Evolutionary conservation across 2,888 invertebrate genomes (phyloP), one percentile per base, ranked within the genome.

Genomic region (Tetragnatha montana): DNA sequence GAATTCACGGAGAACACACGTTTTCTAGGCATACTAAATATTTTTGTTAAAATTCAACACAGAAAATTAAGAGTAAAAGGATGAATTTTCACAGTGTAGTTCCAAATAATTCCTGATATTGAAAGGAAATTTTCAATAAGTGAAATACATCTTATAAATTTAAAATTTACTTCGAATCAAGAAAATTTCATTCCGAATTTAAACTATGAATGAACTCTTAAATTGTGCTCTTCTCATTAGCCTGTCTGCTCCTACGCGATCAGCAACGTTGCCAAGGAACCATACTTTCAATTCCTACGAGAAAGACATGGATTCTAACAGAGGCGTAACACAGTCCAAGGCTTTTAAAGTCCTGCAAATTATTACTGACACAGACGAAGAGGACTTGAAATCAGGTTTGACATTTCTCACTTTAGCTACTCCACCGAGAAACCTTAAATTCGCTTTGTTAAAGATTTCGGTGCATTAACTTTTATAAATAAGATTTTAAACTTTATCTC

Each of bases 311-410:
- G 90, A 90, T 8, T 22, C 87, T 10, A 17, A 14, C 17, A 35
- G 73, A 47, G 81, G 81, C 1, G 90, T 90, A 0, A 47, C 90
- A 8, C 91, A 91, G 68, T 85, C 89, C 82, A 91, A 91, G 50
- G 73, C 92, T 92, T 84, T 93, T 93, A 49, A 92, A 92, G 73
- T 92, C 92, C 79, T 93, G 92, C 91, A 92, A 91, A 92, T 93
- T 92, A 92, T 93, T 70, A 93, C 93, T 49, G 93, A 92, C 68
- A 92, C 93, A 14, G 93, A 93, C 60, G 92, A 92, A 73, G 90
- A 89, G 6, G 17, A 75, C 12, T 35, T 22, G 1, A 12, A 8
- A 12, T 83, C 78, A 81, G 81, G 81, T 75, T 22, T 80, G 22
- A 17, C 12, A 14, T 14, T 47, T 12, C 17, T 75, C 71, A 19